Conservation (phyloP, 2,113 vertebrate species). For the Archocentrus centrarchus region DNA sequence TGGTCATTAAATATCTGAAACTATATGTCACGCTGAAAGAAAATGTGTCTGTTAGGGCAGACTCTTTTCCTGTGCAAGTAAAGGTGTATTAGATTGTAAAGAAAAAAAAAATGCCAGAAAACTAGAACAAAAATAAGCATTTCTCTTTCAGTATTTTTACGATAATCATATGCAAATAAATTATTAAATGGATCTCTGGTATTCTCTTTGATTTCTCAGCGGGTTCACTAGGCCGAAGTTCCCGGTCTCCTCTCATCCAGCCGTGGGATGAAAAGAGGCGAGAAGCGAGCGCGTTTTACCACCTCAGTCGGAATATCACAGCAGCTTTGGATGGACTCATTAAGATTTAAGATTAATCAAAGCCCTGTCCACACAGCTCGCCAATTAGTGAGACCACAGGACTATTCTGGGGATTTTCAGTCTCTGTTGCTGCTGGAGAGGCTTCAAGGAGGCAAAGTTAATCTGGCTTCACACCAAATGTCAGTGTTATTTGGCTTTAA, state of each 20-base stretch:
- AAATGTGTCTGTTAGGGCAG: slow-evolving; percentile 71
- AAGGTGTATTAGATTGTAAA: slow-evolving; percentile 78
- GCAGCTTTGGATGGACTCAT: slow-evolving; percentile 66
- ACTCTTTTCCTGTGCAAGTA: slow-evolving; percentile 71
- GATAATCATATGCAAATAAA: slow-evolving; percentile 84
- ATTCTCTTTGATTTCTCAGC: slow-evolving; percentile 76
- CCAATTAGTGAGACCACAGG: slow-evolving; percentile 71
- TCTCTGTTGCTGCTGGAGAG: slow-evolving; percentile 55
- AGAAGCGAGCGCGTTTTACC: slow-evolving; percentile 57
- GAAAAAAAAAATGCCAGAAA: slow-evolving; percentile 50
- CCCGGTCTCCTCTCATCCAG: slow-evolving; percentile 61
- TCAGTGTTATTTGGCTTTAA: slow-evolving; percentile 62
- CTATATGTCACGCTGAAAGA: slow-evolving; percentile 66
- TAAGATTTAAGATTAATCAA: slow-evolving; percentile 75
- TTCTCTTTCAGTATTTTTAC: slow-evolving; percentile 83
- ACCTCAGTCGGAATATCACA: slow-evolving; percentile 69
- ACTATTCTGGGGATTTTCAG: slow-evolving; percentile 62
- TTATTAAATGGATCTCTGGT: slow-evolving; percentile 77
- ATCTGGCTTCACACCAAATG: slow-evolving; percentile 66
- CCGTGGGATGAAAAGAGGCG: slow-evolving; percentile 64
- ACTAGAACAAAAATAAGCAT: slow-evolving; percentile 75
- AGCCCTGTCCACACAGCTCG: slow-evolving; percentile 46
- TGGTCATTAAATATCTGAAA: slow-evolving; percentile 65
- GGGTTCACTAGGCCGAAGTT: slow-evolving; percentile 66
- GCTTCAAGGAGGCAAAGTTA: slow-evolving; percentile 69